Percentiles rank a stretch among this genome's conserved stretches.
Conservation (phyloP, 2,113 vertebrate species). For the Pygoscelis antarcticus region DNA sequence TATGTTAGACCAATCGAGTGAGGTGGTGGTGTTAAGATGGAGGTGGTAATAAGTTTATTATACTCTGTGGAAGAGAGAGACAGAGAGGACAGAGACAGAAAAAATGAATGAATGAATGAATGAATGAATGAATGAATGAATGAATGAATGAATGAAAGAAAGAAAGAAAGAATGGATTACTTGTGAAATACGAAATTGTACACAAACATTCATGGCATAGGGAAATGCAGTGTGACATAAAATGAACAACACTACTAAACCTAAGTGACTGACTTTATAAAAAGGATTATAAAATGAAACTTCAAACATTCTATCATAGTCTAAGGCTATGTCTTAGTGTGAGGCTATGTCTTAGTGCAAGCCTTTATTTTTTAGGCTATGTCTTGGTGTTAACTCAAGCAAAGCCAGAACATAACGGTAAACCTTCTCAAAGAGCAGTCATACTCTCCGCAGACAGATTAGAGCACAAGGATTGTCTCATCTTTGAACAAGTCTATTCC, state of each 20-base stretch:
- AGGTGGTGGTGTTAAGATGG: not conserved
- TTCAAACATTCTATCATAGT: not conserved
- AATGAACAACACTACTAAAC: not conserved
- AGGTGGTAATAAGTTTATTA: not conserved
- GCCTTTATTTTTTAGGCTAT: not conserved
- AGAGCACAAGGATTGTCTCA: not conserved
- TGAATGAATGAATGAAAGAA: too few relatives aligned
- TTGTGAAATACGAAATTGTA: not conserved
- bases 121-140: not conserved
- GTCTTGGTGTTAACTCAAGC: not conserved
- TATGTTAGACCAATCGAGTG: not conserved
- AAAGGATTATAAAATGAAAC: not conserved
- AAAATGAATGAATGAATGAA: not conserved
- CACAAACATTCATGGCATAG: not conserved
- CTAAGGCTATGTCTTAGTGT: not conserved
- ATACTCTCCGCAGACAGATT: not conserved
- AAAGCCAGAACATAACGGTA: not conserved
- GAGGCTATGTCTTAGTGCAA: not conserved
- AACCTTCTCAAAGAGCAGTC: not conserved
- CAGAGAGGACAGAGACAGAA: not conserved
- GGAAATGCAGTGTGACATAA: not conserved
- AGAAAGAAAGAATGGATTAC: too few relatives aligned
- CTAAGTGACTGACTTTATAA: not conserved
- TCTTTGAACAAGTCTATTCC: not conserved
- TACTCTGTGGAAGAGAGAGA: accelerated